phyloP scores from a whole-genome alignment of 2,888 invertebrate genomes.

The Bimastos eiseni region DNA sequence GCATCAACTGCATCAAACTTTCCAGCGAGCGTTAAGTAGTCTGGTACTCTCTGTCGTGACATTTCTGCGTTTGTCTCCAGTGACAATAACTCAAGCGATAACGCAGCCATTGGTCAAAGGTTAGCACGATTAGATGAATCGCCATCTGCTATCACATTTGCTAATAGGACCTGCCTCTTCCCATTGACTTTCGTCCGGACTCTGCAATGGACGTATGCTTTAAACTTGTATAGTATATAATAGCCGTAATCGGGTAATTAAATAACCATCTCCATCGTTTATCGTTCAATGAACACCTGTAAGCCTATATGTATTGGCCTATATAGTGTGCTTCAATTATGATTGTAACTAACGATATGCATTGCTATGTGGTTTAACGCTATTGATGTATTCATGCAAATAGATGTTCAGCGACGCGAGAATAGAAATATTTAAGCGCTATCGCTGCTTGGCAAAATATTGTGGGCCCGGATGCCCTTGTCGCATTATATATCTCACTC shows the following conservation, averaged over 20 bases:
- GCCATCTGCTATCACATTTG: too few species aligned
- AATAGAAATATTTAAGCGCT: not conserved
- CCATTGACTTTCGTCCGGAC: too few species aligned
- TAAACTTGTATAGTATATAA: too few species aligned
- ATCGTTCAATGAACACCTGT: too few species aligned
- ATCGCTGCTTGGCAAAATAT: not conserved
- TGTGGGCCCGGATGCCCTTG: not conserved
- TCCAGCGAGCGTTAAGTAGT: not conserved
- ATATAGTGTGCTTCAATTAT: too few species aligned
- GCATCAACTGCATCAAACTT: not conserved
- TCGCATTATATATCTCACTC: not conserved
- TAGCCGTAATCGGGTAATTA: too few species aligned
- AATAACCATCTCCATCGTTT: too few species aligned
- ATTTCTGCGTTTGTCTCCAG: not conserved
- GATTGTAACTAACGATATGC: not conserved
- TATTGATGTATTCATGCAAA: not conserved
- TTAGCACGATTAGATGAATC: not conserved
- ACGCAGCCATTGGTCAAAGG: not conserved
- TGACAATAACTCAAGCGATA: not conserved
- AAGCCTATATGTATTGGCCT: too few species aligned
- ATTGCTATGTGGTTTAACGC: not conserved
- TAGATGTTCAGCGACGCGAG: not conserved
- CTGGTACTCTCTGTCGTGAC: not conserved
- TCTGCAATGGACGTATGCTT: too few species aligned
- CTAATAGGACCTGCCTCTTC: too few species aligned